Base-by-base conservation (phyloP, 2,888 invertebrate genomes). In the Caenorhabditis wallacei region DNA sequence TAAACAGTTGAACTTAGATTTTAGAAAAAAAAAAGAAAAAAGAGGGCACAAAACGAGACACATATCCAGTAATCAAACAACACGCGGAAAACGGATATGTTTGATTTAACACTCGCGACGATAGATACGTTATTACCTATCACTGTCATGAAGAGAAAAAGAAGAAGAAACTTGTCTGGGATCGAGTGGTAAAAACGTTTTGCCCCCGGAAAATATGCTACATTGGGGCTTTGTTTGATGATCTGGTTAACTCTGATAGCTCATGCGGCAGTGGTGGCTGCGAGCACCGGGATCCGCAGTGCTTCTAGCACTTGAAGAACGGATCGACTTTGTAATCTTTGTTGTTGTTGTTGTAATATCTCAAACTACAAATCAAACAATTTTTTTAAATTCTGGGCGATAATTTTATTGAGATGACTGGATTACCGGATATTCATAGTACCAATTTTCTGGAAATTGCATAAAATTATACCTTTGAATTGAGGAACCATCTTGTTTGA, bases 1-100 rank as follows among this genome's bases (percentile, higher is more conserved):
- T 64, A 46, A 64, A 64, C 64, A 64, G 51, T 64, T 51, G 51
- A 64, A 51, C 48, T 64, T 46, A 35, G 18, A 64, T 46, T 64
- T 51, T 26, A 20, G 51, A 46, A n/a, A 24, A 20, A 35, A 46
- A n/a, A 24, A 64, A 51, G 51, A 64, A 64, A 63, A 51, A 64
- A 54, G 56, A 54, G 24, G 68, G 37, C 53, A 37, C 37, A 53
- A 54, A 56, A n/a, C n/a, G 43, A 53, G 24, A 53, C 35, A 51
- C 16, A 66, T 56, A 69, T 56, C 69, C 40, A 54, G 56, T 56
- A 69, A 69, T 69, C 69, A 69, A 69, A 69, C 69, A 69, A 43
- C 43, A 69, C 54, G 43, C 64, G 64, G 20, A 43, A 61, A 40
- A 11, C 43, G 35, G 54, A 69, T 54, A 69, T 69, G 56, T 69